These are phyloP conservation scores for Chrosomus eos DNA, from an alignment of 2,797 vertebrate genomes.

Conservation along the genomic window DNA sequence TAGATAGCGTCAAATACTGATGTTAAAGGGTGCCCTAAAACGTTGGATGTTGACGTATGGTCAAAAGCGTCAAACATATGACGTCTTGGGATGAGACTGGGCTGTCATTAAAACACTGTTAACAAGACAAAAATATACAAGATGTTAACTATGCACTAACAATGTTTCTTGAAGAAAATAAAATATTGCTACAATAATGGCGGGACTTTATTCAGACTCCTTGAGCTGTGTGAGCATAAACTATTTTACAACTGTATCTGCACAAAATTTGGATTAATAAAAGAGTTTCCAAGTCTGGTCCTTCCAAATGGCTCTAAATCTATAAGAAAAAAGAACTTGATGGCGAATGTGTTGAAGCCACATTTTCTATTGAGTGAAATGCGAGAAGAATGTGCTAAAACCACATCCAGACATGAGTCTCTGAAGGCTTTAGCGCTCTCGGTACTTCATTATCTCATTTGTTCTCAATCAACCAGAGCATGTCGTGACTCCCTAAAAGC, in stretches of 20 bases:
- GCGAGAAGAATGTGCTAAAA: background rate
- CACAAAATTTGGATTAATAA: background rate
- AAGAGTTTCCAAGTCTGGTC: background rate
- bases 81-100: too few species aligned
- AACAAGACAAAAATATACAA: too few species aligned
- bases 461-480: conserved; percentile 25
- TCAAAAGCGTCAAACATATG: too few species aligned
- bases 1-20: too few species aligned
- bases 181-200: background rate
- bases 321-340: background rate
- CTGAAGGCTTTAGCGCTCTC: background rate
- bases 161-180: background rate
- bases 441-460: conserved; percentile 22
- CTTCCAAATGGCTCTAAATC: background rate
- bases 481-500: background rate
- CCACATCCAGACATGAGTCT: background rate
- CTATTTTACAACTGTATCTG: background rate
- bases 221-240: background rate
- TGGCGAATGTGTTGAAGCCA: background rate
- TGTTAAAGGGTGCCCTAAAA: too few species aligned
- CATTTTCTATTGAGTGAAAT: background rate
- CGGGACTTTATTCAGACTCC: background rate
- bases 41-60: too few species aligned
- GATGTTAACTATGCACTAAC: too few species aligned
- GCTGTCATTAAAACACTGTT: too few species aligned